These are phyloP conservation scores for Anarhynchus alexandrinus DNA, from an alignment of 2,113 vertebrate species.

Conservation along the genomic window DNA sequence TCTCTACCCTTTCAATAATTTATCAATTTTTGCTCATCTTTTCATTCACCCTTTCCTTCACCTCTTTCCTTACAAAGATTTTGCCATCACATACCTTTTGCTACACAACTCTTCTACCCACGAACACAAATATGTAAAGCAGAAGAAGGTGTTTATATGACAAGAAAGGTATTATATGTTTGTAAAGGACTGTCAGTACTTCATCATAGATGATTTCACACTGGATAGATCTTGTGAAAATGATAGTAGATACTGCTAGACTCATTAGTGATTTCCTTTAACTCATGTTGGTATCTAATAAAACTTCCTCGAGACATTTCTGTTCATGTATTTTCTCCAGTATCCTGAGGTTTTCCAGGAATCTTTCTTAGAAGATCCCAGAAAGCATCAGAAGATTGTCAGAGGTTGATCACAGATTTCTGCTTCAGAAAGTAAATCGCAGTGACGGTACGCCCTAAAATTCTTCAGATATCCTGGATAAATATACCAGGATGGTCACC, in stretches of 20 bases:
- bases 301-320: not conserved
- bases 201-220: not conserved
- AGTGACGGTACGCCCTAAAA: not conserved
- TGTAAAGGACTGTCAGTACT: not conserved
- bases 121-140: not conserved
- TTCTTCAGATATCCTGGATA: not conserved
- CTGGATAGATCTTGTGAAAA: not conserved
- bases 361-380: not conserved
- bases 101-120: fast-evolving
- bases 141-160: not conserved
- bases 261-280: not conserved
- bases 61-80: not conserved
- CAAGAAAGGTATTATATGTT: not conserved
- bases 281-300: not conserved
- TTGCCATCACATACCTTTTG: not conserved
- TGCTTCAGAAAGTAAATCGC: not conserved
- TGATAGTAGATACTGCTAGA: not conserved
- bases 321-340: not conserved
- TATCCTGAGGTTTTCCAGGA: not conserved
- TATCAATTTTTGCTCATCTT: not conserved
- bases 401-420: not conserved
- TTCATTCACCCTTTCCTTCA: not conserved
- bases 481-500: not conserved
- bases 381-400: not conserved
- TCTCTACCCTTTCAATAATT: not conserved